Conservation (phyloP, 2,113 vertebrate species). For the Amphiprion percula region DNA sequence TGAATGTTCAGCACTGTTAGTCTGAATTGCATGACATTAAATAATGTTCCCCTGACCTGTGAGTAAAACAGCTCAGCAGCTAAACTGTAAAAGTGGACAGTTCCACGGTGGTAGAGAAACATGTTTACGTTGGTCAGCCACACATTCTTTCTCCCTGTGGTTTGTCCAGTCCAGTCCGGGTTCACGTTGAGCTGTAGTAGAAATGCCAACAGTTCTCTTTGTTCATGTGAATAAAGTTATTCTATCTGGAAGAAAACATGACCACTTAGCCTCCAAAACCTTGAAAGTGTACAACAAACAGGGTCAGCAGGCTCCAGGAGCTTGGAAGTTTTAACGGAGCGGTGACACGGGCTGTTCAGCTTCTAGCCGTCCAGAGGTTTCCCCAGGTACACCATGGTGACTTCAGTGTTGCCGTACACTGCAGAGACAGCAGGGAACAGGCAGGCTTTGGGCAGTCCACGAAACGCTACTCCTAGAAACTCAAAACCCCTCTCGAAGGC, state of each 20-base stretch:
- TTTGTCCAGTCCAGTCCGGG: slow-evolving; percentile 1
- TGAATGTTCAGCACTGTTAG: slow-evolving; percentile 34
- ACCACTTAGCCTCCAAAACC: slow-evolving; percentile 14
- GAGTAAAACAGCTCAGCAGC: slow-evolving; percentile 72
- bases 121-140: slow-evolving; percentile 10
- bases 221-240: slow-evolving; percentile 40
- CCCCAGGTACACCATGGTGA: slow-evolving; percentile 99
- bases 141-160: slow-evolving; percentile 15
- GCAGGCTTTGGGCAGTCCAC: slow-evolving; percentile 96
- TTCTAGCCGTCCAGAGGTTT: slow-evolving; percentile 95
- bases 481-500: slow-evolving; percentile 98
- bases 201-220: slow-evolving; percentile 53
- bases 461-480: slow-evolving; percentile 97
- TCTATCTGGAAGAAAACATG: slow-evolving; percentile 47
- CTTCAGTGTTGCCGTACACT: slow-evolving; percentile 99
- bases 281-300: slow-evolving; percentile 21
- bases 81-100: slow-evolving; percentile 66
- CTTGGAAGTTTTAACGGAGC: background rate
- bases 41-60: slow-evolving; percentile 43
- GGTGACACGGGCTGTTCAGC: slow-evolving; percentile 32
- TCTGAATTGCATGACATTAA: slow-evolving; percentile 53
- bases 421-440: slow-evolving; percentile 98
- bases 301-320: slow-evolving; percentile 9
- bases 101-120: slow-evolving; percentile 56
- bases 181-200: slow-evolving; percentile 38